Conservation (phyloP, 2,113 vertebrate genomes). For the Apteryx owenii region DNA sequence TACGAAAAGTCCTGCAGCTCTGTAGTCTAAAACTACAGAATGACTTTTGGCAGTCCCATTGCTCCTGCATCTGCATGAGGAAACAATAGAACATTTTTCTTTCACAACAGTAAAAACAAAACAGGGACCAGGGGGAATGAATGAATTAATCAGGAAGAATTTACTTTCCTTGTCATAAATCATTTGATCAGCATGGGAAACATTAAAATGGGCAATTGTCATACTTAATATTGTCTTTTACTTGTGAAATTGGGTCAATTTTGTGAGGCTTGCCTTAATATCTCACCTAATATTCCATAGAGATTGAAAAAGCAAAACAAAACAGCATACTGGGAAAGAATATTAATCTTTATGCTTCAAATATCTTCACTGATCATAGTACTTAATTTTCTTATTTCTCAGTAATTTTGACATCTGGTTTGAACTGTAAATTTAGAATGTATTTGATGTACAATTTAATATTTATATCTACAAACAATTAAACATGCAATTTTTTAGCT, state of each 20-base stretch:
- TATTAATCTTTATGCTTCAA: not conserved
- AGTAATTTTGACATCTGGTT: not conserved
- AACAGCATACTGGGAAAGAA: not conserved
- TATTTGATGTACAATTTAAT: not conserved
- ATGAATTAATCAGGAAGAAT: not conserved
- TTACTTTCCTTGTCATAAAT: not conserved
- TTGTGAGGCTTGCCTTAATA: not conserved
- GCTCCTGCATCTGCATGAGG: not conserved
- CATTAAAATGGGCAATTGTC: not conserved
- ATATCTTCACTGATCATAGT: not conserved
- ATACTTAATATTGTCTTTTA: not conserved
- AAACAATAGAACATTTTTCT: not conserved
- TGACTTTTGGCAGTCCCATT: not conserved
- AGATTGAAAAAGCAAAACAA: not conserved
- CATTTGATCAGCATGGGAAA: not conserved
- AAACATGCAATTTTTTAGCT: not conserved
- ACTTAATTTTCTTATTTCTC: not conserved
- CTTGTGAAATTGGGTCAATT: not conserved
- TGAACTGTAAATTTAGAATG: not conserved
- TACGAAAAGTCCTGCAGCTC: not conserved
- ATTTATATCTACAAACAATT: not conserved
- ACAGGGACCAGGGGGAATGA: not conserved
- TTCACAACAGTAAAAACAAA: not conserved
- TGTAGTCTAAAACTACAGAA: not conserved
- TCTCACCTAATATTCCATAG: not conserved